Percentiles rank a stretch among this genome's conserved stretches.
Conservation (phyloP, 2,888 invertebrate species). For the Bembecia ichneumoniformis region DNA sequence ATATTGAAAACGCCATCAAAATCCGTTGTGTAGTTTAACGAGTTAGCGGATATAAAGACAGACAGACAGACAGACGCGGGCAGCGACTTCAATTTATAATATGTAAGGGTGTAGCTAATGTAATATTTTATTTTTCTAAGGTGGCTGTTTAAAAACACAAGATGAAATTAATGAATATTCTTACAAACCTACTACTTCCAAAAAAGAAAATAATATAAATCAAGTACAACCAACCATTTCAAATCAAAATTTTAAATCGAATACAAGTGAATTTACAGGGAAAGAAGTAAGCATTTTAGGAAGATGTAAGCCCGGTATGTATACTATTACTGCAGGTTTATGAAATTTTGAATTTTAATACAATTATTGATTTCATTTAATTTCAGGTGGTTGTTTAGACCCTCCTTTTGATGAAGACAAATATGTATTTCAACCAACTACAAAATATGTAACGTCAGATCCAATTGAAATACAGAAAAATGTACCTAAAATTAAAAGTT, state of each 20-base stretch:
- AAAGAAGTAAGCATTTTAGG: constrained; percentile 37
- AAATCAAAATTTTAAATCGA: constrained; percentile 10
- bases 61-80: too few relatives aligned
- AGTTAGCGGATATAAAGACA: too few relatives aligned
- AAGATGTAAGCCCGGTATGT: constrained; percentile 52
- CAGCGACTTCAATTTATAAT: too few relatives aligned
- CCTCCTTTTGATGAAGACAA: constrained; percentile 54
- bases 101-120: background rate
- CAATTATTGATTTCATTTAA: background rate
- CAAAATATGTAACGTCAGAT: constrained; percentile 4
- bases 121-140: constrained; percentile 19
- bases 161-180: constrained; percentile 32
- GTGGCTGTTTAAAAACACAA: constrained; percentile 32
- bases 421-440: constrained; percentile 32
- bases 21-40: too few relatives aligned
- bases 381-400: constrained; percentile 56
- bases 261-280: constrained; percentile 20
- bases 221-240: constrained; percentile 6
- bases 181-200: constrained; percentile 24
- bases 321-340: background rate
- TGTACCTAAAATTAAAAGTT: background rate
- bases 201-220: constrained; percentile 3
- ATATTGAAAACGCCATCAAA: background rate
- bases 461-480: constrained; percentile 1
- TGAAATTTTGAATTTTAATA: background rate